Percentiles rank a stretch among this genome's conserved stretches.
Evolutionary conservation across 2,797 vertebrate genomes (phyloP).

Genomic region (Agapornis canus): DNA sequence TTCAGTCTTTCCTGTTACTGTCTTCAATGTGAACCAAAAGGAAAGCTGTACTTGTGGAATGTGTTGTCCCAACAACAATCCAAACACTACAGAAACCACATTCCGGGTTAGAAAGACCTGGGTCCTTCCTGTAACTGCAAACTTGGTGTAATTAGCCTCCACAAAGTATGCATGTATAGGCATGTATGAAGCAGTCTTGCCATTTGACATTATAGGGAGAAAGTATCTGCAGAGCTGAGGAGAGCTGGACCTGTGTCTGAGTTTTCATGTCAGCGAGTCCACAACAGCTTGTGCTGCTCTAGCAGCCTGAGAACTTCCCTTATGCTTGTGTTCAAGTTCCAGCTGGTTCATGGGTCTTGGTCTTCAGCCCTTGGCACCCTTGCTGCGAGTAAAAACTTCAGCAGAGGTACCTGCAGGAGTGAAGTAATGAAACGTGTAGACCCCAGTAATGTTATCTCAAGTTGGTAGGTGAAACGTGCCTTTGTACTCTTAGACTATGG

Average conservation of each 20-base stretch:
- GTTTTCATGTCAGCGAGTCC: not conserved
- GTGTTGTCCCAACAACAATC: not conserved
- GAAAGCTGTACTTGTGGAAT: not conserved
- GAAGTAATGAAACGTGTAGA: not conserved
- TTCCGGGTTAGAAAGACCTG: not conserved
- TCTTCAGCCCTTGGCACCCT: not conserved
- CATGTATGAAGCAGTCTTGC: not conserved
- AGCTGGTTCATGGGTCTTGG: not conserved
- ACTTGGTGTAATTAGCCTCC: not conserved
- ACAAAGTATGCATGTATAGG: not conserved
- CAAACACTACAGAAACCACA: not conserved
- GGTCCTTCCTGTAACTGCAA: not conserved
- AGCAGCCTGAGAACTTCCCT: not conserved
- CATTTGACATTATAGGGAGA: not conserved
- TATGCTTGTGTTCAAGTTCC: not conserved
- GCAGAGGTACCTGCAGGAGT: not conserved
- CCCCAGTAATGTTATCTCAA: accelerated
- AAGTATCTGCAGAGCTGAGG: not conserved
- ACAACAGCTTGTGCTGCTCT: not conserved
- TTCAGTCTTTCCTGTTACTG: not conserved
- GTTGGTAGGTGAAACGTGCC: not conserved
- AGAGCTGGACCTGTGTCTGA: not conserved
- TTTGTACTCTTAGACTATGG: accelerated
- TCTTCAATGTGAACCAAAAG: not conserved
- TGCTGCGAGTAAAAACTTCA: not conserved